phyloP scores from a whole-genome alignment of 2,888 invertebrate genomes.

The Parelbella ahira region DNA sequence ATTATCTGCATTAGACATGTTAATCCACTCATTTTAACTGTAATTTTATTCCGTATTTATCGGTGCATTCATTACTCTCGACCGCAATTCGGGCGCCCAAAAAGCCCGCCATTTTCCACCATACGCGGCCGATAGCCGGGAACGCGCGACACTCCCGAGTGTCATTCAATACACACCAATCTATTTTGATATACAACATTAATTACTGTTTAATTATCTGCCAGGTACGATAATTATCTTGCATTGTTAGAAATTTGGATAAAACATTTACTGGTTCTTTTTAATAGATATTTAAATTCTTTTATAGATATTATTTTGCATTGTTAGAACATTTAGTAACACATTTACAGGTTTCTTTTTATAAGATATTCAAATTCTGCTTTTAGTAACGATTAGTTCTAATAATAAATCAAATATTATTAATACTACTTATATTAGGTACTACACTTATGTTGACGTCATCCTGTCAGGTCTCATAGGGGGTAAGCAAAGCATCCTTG shows the following conservation, averaged over 20 bases:
- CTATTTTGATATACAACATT: conserved; percentile 27
- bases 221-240: conserved; percentile 5
- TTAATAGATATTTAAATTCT: background rate
- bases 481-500: too few relatives aligned
- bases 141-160: conserved; percentile 31
- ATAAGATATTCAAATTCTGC: too few relatives aligned
- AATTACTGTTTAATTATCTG: conserved; percentile 18
- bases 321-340: too few relatives aligned
- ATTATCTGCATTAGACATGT: conserved; percentile 81
- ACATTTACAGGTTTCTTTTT: too few relatives aligned
- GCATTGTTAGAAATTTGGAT: conserved; percentile 15
- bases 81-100: conserved; percentile 78
- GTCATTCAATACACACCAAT: conserved; percentile 36
- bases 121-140: conserved; percentile 27
- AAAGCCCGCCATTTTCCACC: conserved; percentile 74
- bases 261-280: conserved; percentile 5
- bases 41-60: conserved; percentile 81
- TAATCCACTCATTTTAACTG: conserved; percentile 81
- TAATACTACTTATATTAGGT: too few relatives aligned
- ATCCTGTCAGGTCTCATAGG: too few relatives aligned
- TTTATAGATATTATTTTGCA: too few relatives aligned
- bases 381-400: too few relatives aligned
- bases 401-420: too few relatives aligned
- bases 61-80: conserved; percentile 77
- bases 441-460: too few relatives aligned